These are phyloP conservation scores for Chromis chromis DNA, from an alignment of 2,797 vertebrate genomes.

Conservation along the genomic window DNA sequence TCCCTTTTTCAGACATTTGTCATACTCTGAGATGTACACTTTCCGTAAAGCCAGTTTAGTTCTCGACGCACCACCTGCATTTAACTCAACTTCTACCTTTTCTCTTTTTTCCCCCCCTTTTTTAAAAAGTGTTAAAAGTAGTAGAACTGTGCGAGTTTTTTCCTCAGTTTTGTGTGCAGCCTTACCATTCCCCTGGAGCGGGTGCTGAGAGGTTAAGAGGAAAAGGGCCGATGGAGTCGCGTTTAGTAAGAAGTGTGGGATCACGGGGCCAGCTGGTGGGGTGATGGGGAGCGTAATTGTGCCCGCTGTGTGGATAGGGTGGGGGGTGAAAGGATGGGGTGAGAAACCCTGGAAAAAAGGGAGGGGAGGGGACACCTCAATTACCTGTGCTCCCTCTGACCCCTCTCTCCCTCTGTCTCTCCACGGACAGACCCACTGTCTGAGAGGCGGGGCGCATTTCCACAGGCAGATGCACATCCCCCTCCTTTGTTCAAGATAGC, in stretches of 20 bases:
- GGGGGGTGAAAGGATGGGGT: constrained; percentile 80
- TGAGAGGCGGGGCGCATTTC: constrained; percentile 76
- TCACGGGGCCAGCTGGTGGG: constrained; percentile 86
- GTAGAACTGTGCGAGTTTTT: constrained; percentile 62
- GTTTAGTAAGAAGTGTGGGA: constrained; percentile 84
- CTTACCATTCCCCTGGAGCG: constrained; percentile 77
- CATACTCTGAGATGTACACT: constrained; percentile 3
- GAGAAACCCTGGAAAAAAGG: constrained; percentile 79
- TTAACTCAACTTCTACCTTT: constrained; percentile 52
- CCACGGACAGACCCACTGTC: constrained; percentile 73
- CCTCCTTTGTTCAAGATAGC: constrained; percentile 77
- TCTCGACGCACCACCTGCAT: constrained; percentile 52
- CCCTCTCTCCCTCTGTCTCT: constrained; percentile 81
- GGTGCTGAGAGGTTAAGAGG: constrained; percentile 85
- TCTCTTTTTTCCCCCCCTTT: constrained; percentile 26
- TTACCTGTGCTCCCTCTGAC: constrained; percentile 87
- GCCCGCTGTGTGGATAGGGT: constrained; percentile 83
- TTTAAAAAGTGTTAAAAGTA: constrained; percentile 69
- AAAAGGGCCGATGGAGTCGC: constrained; percentile 80
- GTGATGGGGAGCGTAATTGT: constrained; percentile 87
- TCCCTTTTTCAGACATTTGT: constrained; percentile 11
- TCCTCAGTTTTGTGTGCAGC: constrained; percentile 70
- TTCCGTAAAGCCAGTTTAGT: constrained; percentile 38
- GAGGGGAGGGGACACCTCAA: constrained; percentile 87
- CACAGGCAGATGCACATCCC: constrained; percentile 78